Base-by-base conservation (phyloP, 1,140 invertebrate genomes). In the Bursaphelenchus mucronatus region DNA sequence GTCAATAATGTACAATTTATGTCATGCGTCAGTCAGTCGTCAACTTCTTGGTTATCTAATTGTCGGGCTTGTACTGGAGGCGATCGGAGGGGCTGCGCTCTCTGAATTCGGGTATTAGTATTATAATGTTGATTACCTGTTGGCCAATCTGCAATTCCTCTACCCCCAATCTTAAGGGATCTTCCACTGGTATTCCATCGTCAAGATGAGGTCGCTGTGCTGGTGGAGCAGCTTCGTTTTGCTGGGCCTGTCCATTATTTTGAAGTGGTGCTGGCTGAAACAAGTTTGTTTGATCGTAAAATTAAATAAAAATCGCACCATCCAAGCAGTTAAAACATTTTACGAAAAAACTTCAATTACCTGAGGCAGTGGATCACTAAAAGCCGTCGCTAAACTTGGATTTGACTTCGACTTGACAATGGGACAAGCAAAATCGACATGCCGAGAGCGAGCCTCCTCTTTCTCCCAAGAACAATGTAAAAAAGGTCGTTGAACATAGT, bases 401-500 rank as follows among this genome's bases (percentile, higher is more conserved):
- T 80, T 80, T 19, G 75, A 79, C 52, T 80, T 80, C 13, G 70
- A 75, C 56, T 81, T 81, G 6, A 80, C 80, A 40, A 81, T 81
- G 2, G 78, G 78, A 49, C 76, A 80, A 8, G 78, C 78, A 82
- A 99, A 99, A 82, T 99, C 96, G 0, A 99, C 96, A 82, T 99
- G 96, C 7, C 96, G 87, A 82, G 92, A 95, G 79, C 96, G 97
- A 0, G 94, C 94, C 81, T 99, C 96, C 79, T 99, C 94, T 75
- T 98, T 98, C 82, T 99, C 96, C 96, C 96, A 99, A 0, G 94
- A 97, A 91, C 98, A 96, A 74, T 95, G 92, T 51, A 99, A 91
- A 82, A 99, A 99, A 0, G 96, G 95, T n/a, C 96, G 85, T 81
- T 99, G 96, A 0, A 98, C 94, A 82, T 99, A 99, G 83, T 97